These are phyloP conservation scores for Zaprionus ghesquierei DNA, from an alignment of 1,140 invertebrate genomes.

Conservation along the genomic window DNA sequence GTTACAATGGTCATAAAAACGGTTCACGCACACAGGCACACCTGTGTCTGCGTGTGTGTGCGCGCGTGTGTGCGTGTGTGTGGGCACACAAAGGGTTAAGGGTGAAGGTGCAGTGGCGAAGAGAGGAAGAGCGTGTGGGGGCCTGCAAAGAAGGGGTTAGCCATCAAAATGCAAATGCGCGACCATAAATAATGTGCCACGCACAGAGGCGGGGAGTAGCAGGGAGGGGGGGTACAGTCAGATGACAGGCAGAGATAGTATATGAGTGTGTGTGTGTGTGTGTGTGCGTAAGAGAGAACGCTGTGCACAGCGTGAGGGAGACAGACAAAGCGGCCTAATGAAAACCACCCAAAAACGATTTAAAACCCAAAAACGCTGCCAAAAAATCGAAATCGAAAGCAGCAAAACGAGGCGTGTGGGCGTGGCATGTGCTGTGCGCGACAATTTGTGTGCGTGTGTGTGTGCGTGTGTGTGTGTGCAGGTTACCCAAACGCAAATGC, in stretches of 20 bases:
- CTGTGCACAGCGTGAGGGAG: neutral
- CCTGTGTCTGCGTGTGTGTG: slow-evolving; percentile 26
- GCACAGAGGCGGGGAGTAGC: slow-evolving; percentile 34
- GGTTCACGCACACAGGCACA: slow-evolving; percentile 31
- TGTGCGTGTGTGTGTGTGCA: neutral
- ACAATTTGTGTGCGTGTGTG: neutral
- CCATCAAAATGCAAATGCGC: slow-evolving; percentile 80
- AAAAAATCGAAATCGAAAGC: slow-evolving; percentile 10
- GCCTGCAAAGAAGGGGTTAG: slow-evolving; percentile 21
- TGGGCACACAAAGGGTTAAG: slow-evolving; percentile 54
- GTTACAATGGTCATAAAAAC: slow-evolving; percentile 71
- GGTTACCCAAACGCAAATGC: slow-evolving; percentile 29
- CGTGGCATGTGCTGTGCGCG: slow-evolving; percentile 39
- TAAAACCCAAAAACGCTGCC: slow-evolving; percentile 44
- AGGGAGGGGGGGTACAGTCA: neutral
- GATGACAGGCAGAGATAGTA: neutral
- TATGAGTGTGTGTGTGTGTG: neutral
- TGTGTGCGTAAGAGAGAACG: neutral
- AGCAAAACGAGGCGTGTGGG: slow-evolving; percentile 26
- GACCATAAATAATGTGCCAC: slow-evolving; percentile 72
- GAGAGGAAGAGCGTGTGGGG: neutral
- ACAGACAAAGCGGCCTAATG: slow-evolving; percentile 55
- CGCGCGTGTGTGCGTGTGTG: slow-evolving; percentile 9
- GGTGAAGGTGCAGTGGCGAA: neutral
- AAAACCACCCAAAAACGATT: slow-evolving; percentile 75